phyloP scores from a whole-genome alignment of 2,797 vertebrate genomes.

The Tenualosa thibaudeaui region DNA sequence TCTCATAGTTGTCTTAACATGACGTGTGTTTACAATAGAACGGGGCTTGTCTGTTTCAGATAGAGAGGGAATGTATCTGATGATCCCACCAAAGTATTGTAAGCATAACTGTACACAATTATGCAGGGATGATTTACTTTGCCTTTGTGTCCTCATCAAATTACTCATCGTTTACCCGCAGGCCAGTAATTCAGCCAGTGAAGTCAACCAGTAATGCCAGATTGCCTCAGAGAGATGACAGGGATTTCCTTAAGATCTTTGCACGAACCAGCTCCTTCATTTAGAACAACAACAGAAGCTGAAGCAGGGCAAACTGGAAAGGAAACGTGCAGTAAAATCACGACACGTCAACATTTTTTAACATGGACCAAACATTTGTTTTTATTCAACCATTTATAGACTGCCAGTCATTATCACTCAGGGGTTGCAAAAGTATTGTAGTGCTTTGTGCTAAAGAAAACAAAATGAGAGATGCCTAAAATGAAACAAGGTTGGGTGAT shows the following conservation, averaged over 20 bases:
- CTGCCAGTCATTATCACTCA: neutral
- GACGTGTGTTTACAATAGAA: neutral
- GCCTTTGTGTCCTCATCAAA: slow-evolving; percentile 52
- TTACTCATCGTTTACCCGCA: slow-evolving; percentile 70
- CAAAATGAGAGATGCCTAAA: neutral
- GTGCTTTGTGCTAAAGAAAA: neutral
- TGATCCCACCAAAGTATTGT: slow-evolving; percentile 30
- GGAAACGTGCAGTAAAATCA: neutral
- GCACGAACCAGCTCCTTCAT: slow-evolving; percentile 30
- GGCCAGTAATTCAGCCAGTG: slow-evolving; percentile 72
- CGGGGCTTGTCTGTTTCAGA: neutral
- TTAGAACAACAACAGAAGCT: neutral
- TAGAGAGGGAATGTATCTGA: slow-evolving; percentile 20
- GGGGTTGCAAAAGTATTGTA: neutral
- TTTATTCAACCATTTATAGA: neutral
- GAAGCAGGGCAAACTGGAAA: neutral
- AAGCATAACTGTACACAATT: slow-evolving; percentile 23
- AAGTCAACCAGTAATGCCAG: slow-evolving; percentile 75
- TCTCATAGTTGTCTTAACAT: neutral
- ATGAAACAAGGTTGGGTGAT: neutral
- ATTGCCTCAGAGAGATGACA: slow-evolving; percentile 72
- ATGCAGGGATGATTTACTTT: slow-evolving; percentile 10
- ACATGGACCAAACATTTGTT: neutral
- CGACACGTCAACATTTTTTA: neutral
- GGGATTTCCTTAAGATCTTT: slow-evolving; percentile 49